Conservation (phyloP, 1,140 invertebrate genomes). For the Branchinecta lynchi region DNA sequence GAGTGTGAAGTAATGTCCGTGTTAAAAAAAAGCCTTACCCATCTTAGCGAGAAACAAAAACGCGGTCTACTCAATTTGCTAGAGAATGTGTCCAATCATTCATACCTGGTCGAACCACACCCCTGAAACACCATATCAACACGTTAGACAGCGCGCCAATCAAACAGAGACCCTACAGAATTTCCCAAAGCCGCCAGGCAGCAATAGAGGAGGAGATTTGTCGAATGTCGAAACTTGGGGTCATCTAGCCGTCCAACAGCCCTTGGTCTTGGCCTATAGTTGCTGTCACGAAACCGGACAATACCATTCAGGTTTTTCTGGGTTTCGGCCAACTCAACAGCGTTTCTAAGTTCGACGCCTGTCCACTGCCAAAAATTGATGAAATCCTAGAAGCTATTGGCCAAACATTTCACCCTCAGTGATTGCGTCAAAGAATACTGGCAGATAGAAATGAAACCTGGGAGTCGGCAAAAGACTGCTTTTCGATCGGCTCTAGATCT, state of each 20-base stretch:
- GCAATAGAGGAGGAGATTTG: too few relatives aligned
- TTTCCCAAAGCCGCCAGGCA: background rate
- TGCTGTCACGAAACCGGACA: slow-evolving; percentile 30
- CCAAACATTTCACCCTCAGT: slow-evolving; percentile 29
- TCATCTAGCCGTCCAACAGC: slow-evolving; percentile 5
- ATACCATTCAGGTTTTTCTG: slow-evolving; percentile 30
- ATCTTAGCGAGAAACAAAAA: too few relatives aligned
- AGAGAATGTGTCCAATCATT: too few relatives aligned
- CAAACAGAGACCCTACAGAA: background rate
- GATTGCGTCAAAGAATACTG: slow-evolving; percentile 33
- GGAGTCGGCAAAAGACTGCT: slow-evolving; percentile 33
- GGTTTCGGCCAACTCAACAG: slow-evolving; percentile 34
- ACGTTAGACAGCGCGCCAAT: background rate
- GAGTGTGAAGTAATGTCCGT: too few relatives aligned
- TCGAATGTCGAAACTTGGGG: slow-evolving; percentile 12
- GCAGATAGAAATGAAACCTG: slow-evolving; percentile 31
- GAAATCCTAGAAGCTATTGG: slow-evolving; percentile 30
- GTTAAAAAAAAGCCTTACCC: too few relatives aligned
- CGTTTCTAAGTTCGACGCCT: slow-evolving; percentile 28
- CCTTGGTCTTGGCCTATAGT: slow-evolving; percentile 28
- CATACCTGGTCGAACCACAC: background rate
- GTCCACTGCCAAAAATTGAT: slow-evolving; percentile 35
- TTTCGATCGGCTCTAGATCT: slow-evolving; percentile 29
- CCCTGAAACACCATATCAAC: background rate
- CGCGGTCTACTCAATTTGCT: too few relatives aligned